phyloP scores from a whole-genome alignment of 2,113 vertebrate species.

The Alosa alosa region DNA sequence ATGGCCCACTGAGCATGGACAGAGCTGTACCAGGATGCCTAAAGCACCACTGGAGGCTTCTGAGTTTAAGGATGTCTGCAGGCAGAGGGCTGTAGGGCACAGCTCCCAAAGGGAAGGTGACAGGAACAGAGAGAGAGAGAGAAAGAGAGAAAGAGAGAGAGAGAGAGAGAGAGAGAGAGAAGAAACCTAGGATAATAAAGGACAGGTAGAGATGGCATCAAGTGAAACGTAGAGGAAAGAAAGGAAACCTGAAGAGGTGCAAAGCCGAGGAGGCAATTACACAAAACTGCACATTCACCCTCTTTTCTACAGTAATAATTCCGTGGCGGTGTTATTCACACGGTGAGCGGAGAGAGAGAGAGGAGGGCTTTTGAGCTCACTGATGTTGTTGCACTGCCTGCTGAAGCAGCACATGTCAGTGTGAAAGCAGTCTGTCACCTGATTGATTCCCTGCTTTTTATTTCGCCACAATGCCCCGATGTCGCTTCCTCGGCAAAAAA shows the following conservation, averaged over 20 bases:
- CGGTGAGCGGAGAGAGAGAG: background rate
- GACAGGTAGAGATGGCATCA: background rate
- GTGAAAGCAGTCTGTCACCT: background rate
- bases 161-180: background rate
- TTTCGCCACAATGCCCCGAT: background rate
- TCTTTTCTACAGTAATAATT: background rate
- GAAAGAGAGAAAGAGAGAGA: background rate
- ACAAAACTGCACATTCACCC: slow-evolving; percentile 3
- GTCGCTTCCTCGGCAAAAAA: background rate
- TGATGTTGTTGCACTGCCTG: background rate
- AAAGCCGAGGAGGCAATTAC: slow-evolving; percentile 39
- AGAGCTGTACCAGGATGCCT: slow-evolving; percentile 28
- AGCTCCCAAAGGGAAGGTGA: background rate
- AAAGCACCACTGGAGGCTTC: slow-evolving; percentile 40
- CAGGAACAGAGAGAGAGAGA: slow-evolving; percentile 11
- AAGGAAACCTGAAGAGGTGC: background rate
- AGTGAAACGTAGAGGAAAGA: background rate
- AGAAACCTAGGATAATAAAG: background rate
- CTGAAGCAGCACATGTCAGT: background rate
- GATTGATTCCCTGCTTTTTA: slow-evolving; percentile 6
- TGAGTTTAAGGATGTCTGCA: slow-evolving; percentile 39
- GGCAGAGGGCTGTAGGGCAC: slow-evolving; percentile 33
- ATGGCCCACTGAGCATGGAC: too few relatives aligned
- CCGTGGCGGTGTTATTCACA: background rate
- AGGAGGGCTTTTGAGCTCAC: background rate